These are phyloP conservation scores for Paramuricea clavata DNA, from an alignment of 92 coral and sea anemone species.

Conservation along the genomic window DNA sequence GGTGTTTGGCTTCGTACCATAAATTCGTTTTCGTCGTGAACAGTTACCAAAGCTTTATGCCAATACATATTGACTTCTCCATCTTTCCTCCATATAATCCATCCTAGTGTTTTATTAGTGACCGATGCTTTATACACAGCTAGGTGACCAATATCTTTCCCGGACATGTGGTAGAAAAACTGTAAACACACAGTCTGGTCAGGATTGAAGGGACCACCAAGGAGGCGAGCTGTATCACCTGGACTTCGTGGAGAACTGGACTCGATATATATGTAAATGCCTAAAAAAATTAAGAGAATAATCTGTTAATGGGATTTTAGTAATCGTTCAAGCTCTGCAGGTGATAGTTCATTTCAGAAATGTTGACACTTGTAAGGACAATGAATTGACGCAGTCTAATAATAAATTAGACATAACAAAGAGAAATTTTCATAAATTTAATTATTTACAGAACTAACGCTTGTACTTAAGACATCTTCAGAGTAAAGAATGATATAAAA, in stretches of 20 bases:
- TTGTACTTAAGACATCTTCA: too few relatives aligned
- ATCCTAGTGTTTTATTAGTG: neutral
- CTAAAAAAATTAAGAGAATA: too few relatives aligned
- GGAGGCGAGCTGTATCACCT: constrained; percentile 5
- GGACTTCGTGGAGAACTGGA: neutral
- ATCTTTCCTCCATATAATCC: neutral
- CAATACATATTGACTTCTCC: neutral
- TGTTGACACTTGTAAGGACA: too few relatives aligned
- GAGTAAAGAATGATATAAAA: too few relatives aligned
- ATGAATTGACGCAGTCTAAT: too few relatives aligned
- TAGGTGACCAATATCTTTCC: neutral
- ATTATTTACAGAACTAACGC: too few relatives aligned
- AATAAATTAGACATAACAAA: too few relatives aligned
- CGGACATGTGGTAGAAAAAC: constrained; percentile 39
- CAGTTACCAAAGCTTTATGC: neutral
- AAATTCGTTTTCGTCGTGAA: constrained; percentile 7
- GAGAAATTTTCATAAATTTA: too few relatives aligned
- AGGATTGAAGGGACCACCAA: neutral
- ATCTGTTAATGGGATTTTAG: too few relatives aligned
- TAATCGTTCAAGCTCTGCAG: too few relatives aligned
- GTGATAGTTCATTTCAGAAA: too few relatives aligned
- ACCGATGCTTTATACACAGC: neutral
- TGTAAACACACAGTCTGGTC: constrained; percentile 9
- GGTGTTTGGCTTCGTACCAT: neutral
- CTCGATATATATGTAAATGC: constrained; percentile 19